phyloP scores from a whole-genome alignment of 2,888 invertebrate genomes.

The Drosophila borborema region DNA sequence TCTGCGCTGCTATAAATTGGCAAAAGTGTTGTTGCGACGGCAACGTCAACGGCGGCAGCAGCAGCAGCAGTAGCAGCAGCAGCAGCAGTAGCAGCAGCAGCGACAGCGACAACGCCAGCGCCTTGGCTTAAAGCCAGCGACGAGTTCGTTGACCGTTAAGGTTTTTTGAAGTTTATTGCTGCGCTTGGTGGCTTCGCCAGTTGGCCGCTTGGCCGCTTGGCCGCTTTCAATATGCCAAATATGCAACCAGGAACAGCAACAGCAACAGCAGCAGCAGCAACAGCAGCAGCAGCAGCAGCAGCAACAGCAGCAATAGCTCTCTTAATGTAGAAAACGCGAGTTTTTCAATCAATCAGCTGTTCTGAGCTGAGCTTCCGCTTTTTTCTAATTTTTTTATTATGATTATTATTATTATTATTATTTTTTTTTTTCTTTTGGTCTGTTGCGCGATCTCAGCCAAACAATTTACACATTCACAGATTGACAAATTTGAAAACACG shows the following conservation, averaged over 20 bases:
- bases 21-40: conserved; percentile 23
- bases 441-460: conserved; percentile 7
- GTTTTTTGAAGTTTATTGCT: conserved; percentile 70
- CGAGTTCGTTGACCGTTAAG: conserved; percentile 75
- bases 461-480: conserved; percentile 8
- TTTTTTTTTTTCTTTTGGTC: not conserved
- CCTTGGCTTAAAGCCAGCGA: conserved; percentile 65
- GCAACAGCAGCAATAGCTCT: conserved; percentile 15
- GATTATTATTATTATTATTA: too few relatives aligned
- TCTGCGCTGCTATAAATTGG: conserved; percentile 8
- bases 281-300: conserved; percentile 8
- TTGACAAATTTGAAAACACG: conserved; percentile 12
- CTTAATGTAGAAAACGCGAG: conserved; percentile 42
- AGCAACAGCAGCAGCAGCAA: conserved; percentile 9
- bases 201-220: conserved; percentile 54
- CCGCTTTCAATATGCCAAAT: conserved; percentile 80
- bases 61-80: conserved; percentile 11
- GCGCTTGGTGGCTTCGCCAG: conserved; percentile 49
- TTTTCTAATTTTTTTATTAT: not conserved
- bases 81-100: not conserved
- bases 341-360: conserved; percentile 26
- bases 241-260: conserved; percentile 80
- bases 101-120: conserved; percentile 10
- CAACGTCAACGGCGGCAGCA: not conserved
- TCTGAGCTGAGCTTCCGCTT: conserved; percentile 37